Evolutionary conservation across 2,797 vertebrate species (phyloP), one percentile per base, ranked within the genome.

Genomic region (Sylvia borin): DNA sequence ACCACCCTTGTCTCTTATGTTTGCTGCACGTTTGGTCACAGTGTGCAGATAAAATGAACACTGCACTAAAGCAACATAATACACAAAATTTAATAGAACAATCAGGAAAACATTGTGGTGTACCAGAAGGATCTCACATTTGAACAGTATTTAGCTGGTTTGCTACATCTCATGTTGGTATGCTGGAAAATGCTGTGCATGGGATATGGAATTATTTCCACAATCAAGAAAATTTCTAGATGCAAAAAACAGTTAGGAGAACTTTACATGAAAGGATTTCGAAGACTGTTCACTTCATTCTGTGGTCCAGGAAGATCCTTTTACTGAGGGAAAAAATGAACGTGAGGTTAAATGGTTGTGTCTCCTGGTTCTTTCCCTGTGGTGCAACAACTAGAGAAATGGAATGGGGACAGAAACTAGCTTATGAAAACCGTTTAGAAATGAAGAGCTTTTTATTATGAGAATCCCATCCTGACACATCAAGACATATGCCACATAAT

Each of bases 401-500:
- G 22, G 57, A 79, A 58, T 2, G 2, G 14, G 20, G 45, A 72
- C 29, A 62, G 73, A 92, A 66, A 83, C 5, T 16, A 48, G 21
- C 2, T 57, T 51, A 11, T 67, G 18, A 70, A 54, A 76, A 48
- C 14, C 34, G 24, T 40, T 68, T 16, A 21, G 42, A 78, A 89
- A 50, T 18, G 1, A 42, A 54, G 54, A 71, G 7, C 14, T 81
- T 60, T 82, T 58, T 73, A 31, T 42, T 13, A n/a, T n/a, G 40
- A 73, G 42, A 55, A 42, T 13, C 29, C 40, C 36, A 36, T 54
- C 29, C 40, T 60, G 50, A 64, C 12, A 48, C 40, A 58, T 27
- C 32, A 43, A 53, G 50, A 65, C 0, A 0, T 24, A 11, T 10
- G 2, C 32, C 45, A 26, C 24, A 13, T 5, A 18, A 22, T 34